phyloP scores from a whole-genome alignment of 2,797 vertebrate species.

The Garrulus glandarius region DNA sequence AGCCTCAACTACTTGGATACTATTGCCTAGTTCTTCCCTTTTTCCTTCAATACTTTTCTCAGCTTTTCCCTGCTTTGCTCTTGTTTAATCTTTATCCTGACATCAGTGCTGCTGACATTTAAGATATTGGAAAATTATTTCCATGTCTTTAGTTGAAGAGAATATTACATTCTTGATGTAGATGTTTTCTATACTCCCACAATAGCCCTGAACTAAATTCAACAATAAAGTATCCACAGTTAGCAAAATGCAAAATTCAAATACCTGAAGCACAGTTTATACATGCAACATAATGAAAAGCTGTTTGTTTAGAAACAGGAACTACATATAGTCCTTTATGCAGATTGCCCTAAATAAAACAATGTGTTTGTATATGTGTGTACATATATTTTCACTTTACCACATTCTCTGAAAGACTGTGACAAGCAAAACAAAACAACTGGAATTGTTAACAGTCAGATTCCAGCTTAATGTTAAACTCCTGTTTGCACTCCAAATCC shows the following conservation, averaged over 20 bases:
- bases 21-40: background rate
- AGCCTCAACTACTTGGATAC: background rate
- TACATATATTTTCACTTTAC: background rate
- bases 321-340: background rate
- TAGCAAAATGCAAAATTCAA: background rate
- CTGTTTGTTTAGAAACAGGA: background rate
- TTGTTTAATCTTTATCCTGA: background rate
- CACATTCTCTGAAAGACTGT: background rate
- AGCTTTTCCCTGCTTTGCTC: background rate
- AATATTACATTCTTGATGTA: background rate
- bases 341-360: background rate
- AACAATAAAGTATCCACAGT: background rate
- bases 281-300: background rate
- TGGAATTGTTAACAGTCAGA: background rate
- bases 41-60: background rate
- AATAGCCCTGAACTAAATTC: background rate
- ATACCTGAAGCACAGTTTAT: background rate
- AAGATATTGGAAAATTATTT: background rate
- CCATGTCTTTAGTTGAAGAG: background rate
- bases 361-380: too few relatives aligned
- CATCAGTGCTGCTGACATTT: background rate
- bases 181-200: background rate
- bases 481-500: background rate
- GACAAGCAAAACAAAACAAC: background rate
- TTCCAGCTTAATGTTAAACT: conserved; percentile 1